Conservation (phyloP, 2,888 invertebrate genomes). For the Nymphalis c-album region DNA sequence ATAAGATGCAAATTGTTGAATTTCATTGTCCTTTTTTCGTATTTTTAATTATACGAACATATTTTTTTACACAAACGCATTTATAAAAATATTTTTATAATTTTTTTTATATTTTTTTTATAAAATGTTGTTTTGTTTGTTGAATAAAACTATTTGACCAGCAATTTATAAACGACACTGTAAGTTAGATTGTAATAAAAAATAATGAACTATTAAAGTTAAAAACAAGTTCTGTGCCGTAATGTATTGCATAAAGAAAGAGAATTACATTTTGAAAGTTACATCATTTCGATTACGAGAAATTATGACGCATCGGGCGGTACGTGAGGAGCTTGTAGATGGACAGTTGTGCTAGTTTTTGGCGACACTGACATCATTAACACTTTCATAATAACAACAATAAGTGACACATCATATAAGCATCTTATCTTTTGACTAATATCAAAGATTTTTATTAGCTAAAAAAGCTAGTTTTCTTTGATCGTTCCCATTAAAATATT, state of each 20-base stretch:
- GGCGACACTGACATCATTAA: constrained; percentile 73
- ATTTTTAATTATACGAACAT: background rate
- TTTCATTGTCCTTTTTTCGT: background rate
- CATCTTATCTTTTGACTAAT: background rate
- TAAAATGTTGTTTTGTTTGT: too few relatives aligned
- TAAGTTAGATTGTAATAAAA: background rate
- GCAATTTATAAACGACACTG: background rate
- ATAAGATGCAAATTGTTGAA: background rate
- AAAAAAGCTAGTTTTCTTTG: background rate
- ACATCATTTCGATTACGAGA: constrained; percentile 64
- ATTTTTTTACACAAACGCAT: background rate
- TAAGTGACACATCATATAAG: constrained; percentile 52
- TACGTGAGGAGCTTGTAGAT: constrained; percentile 61
- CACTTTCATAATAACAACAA: constrained; percentile 70
- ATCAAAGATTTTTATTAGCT: background rate
- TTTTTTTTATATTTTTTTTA: too few relatives aligned
- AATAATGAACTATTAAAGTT: background rate
- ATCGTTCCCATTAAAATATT: constrained; percentile 23
- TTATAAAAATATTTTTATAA: too few relatives aligned
- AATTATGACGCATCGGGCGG: constrained; percentile 64
- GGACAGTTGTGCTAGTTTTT: constrained; percentile 60
- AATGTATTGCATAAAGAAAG: constrained; percentile 54
- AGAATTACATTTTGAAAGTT: constrained; percentile 58
- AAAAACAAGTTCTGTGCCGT: constrained; percentile 44
- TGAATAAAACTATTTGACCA: background rate